phyloP scores from a whole-genome alignment of 2,888 invertebrate species.

The Leucophenga maculata region DNA sequence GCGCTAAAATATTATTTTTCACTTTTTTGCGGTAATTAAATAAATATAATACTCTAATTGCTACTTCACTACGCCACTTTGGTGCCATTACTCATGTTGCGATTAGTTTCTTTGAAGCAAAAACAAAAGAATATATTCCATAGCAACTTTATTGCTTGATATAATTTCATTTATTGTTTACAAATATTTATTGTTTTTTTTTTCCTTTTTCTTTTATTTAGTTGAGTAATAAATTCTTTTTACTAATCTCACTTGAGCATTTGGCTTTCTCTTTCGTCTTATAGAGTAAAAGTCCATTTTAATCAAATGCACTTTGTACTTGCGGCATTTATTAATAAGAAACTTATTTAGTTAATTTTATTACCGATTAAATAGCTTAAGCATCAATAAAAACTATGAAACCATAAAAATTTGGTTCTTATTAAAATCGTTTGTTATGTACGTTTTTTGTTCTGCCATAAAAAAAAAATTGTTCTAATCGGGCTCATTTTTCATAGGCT shows the following conservation, averaged over 20 bases:
- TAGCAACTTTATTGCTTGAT: background rate
- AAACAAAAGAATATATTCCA: background rate
- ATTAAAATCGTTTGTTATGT: background rate
- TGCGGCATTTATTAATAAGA: background rate
- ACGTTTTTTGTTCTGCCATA: no score
- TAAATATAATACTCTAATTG: background rate
- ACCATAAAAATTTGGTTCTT: slow-evolving; percentile 13
- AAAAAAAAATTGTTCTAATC: no score
- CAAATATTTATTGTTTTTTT: background rate
- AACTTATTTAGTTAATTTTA: slow-evolving; percentile 36
- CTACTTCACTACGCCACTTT: background rate
- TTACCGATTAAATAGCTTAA: slow-evolving; percentile 40
- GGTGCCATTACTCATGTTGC: background rate
- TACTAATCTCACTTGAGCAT: background rate
- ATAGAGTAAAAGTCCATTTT: slow-evolving; percentile 1
- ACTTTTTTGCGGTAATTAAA: no score
- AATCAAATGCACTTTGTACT: slow-evolving; percentile 44
- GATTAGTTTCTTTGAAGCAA: background rate
- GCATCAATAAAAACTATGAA: slow-evolving; percentile 28
- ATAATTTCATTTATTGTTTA: background rate
- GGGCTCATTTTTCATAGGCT: no score
- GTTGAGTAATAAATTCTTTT: background rate
- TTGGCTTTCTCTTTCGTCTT: background rate
- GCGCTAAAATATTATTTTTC: no score
- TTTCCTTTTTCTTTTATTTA: background rate